Conservation (phyloP, 2,113 vertebrate genomes). For the Hydrolagus affinis region DNA sequence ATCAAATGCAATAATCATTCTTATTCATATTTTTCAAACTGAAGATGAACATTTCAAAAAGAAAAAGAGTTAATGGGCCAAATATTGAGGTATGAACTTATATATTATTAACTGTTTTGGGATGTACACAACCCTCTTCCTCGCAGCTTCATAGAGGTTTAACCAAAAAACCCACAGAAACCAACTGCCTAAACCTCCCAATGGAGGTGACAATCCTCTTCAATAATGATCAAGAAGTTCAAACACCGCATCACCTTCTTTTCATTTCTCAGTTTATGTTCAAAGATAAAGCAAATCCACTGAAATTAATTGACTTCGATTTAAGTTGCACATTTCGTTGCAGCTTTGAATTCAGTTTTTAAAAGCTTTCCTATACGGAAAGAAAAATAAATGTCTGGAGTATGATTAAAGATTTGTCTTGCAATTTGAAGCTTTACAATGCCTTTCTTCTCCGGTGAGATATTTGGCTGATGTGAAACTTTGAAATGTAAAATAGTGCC, state of each 20-base stretch:
- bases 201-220: neutral
- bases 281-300: neutral
- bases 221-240: neutral
- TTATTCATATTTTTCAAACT: too few species aligned
- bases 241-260: neutral
- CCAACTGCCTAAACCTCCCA: neutral
- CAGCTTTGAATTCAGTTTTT: neutral
- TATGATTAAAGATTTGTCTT: constrained; percentile 7
- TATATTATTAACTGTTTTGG: too few species aligned
- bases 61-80: too few species aligned
- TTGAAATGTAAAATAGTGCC: constrained; percentile 3
- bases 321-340: neutral
- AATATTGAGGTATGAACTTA: too few species aligned
- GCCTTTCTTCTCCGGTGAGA: neutral
- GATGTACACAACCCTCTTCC: too few species aligned
- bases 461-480: neutral
- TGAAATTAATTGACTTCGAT: neutral
- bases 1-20: too few species aligned
- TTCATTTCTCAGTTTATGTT: neutral
- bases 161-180: too few species aligned
- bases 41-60: too few species aligned
- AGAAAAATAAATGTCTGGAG: neutral
- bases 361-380: neutral
- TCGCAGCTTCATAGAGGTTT: too few species aligned
- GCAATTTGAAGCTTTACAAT: neutral